These are phyloP conservation scores for Eriocheir sinensis DNA, from an alignment of 1,140 invertebrate species.

Conservation along the genomic window DNA sequence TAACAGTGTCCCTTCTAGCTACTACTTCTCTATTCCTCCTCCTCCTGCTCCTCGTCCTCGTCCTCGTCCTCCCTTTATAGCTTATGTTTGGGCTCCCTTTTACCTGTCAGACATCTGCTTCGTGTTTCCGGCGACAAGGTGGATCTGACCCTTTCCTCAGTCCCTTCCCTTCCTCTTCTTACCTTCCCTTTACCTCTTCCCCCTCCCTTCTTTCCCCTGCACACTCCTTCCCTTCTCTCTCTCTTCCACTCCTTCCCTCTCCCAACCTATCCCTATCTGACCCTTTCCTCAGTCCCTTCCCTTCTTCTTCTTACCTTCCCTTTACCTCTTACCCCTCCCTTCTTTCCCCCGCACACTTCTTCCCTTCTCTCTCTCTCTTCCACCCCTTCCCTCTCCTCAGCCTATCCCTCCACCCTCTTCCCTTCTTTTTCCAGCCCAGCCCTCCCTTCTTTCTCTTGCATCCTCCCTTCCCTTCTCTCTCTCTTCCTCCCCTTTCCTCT, in stretches of 20 bases:
- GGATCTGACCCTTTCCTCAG: too few relatives aligned
- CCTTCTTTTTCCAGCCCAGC: neutral
- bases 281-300: neutral
- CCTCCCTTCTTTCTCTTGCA: too few relatives aligned
- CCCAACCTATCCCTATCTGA: too few relatives aligned
- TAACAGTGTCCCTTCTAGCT: neutral
- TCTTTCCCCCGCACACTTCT: too few relatives aligned
- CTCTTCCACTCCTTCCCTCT: neutral
- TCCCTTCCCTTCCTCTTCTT: neutral
- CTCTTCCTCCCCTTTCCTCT: neutral
- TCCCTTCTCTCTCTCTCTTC: neutral
- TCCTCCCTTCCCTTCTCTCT: neutral
- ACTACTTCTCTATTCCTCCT: neutral
- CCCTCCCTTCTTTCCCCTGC: too few relatives aligned
- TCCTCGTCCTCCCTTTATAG: too few relatives aligned
- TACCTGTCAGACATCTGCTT: constrained; percentile 29
- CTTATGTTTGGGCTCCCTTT: neutral
- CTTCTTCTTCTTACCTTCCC: neutral
- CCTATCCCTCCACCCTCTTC: neutral
- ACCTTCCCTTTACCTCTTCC: neutral
- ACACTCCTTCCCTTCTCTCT: neutral
- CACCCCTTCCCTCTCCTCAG: neutral
- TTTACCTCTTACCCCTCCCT: neutral
- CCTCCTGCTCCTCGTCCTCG: neutral
- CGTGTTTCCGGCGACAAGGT: neutral